Percentiles rank a stretch among this genome's conserved stretches.
phyloP scores from a whole-genome alignment of 2,888 invertebrate genomes.

The Diplazon laetatorius region DNA sequence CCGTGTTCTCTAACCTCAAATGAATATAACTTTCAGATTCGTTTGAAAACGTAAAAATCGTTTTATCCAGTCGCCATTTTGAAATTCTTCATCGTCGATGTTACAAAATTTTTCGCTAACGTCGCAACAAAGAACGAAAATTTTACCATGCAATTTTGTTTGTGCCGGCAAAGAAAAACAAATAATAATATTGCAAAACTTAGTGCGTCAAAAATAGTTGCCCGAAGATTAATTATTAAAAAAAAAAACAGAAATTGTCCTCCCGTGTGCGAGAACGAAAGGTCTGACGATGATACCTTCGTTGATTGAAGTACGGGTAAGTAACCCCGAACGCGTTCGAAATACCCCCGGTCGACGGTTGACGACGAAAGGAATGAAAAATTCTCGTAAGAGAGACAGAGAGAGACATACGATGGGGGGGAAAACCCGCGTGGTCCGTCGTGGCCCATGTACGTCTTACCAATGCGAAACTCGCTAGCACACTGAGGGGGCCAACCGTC shows the following conservation, averaged over 20 bases:
- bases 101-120: neutral
- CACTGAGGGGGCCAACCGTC: slow-evolving; percentile 19
- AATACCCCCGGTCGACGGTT: slow-evolving; percentile 1
- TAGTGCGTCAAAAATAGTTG: too few relatives aligned
- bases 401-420: too few relatives aligned
- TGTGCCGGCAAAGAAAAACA: neutral
- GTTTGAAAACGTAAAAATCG: neutral
- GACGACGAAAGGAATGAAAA: neutral
- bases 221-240: too few relatives aligned
- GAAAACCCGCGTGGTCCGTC: neutral
- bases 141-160: too few relatives aligned
- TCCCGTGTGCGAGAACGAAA: neutral
- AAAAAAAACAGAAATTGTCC: too few relatives aligned
- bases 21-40: neutral
- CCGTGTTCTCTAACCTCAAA: too few relatives aligned
- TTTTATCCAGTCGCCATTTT: neutral
- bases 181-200: neutral
- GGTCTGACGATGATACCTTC: slow-evolving; percentile 12
- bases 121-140: neutral
- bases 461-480: slow-evolving; percentile 23
- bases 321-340: slow-evolving; percentile 13
- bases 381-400: neutral
- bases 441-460: slow-evolving; percentile 25
- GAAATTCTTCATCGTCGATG: neutral
- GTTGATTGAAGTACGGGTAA: neutral